phyloP scores from a whole-genome alignment of 2,888 invertebrate genomes.

The Merodon equestris region DNA sequence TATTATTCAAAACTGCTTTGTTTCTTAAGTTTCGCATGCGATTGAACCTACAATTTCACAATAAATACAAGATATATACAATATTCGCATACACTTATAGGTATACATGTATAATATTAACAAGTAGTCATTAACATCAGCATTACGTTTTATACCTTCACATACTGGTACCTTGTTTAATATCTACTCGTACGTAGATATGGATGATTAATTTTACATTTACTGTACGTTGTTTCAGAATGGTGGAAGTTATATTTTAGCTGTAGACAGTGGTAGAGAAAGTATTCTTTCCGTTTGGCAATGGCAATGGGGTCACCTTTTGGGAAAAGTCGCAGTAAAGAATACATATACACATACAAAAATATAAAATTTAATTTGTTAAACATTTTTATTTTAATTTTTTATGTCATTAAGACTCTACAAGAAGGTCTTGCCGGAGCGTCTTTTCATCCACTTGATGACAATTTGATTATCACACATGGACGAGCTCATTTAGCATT shows the following conservation, averaged over 20 bases:
- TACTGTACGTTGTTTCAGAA: conserved; percentile 82
- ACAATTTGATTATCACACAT: conserved; percentile 93
- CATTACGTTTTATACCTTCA: neutral
- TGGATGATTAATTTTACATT: no score
- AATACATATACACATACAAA: neutral
- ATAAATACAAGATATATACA: no score
- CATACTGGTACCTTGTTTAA: no score
- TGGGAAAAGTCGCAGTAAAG: conserved; percentile 95
- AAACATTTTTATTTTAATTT: neutral
- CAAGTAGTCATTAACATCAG: neutral
- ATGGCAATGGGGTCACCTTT: conserved; percentile 95
- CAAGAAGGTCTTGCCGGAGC: conserved; percentile 94
- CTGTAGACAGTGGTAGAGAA: conserved; percentile 92
- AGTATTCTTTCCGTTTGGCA: conserved; percentile 96
- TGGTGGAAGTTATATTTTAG: conserved; percentile 93
- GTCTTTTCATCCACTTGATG: conserved; percentile 94
- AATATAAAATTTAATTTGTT: no score
- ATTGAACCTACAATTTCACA: neutral
- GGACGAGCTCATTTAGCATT: conserved; percentile 95
- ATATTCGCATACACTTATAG: neutral
- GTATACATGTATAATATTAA: no score
- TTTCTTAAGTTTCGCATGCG: conserved; percentile 45
- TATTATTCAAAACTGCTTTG: conserved; percentile 28
- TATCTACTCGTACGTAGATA: no score
- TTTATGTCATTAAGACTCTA: conserved; percentile 84